Evolutionary conservation across 2,888 invertebrate species (phyloP).

Genomic region (Parascotia fuliginaria): DNA sequence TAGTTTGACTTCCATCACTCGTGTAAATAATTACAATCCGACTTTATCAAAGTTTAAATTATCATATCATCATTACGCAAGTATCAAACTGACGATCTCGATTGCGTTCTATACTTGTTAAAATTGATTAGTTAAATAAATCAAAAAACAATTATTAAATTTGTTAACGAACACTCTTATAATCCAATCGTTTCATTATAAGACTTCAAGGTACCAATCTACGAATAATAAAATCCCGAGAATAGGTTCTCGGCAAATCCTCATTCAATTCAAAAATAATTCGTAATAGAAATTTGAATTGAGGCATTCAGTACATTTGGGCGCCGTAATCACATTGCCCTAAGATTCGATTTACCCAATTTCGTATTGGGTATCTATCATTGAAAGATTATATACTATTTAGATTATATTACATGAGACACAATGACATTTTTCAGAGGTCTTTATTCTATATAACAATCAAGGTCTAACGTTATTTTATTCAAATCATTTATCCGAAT

Average conservation of each 20-base stretch:
- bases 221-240: conserved; percentile 56
- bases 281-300: conserved; percentile 59
- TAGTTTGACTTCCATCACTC: too few relatives aligned
- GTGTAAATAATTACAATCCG: too few relatives aligned
- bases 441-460: too few relatives aligned
- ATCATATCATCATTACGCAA: too few relatives aligned
- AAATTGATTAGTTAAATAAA: neutral
- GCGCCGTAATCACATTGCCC: conserved; percentile 53
- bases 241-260: conserved; percentile 54
- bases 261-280: conserved; percentile 58
- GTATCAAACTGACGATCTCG: too few relatives aligned
- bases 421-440: conserved; percentile 11
- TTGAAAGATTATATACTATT: conserved; percentile 44
- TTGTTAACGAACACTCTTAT: conserved; percentile 12
- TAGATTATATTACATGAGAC: conserved; percentile 24
- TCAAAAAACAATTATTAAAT: conserved; percentile 9
- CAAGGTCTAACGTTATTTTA: too few relatives aligned
- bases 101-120: neutral
- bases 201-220: conserved; percentile 31
- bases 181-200: conserved; percentile 18
- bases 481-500: too few relatives aligned
- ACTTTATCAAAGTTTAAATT: too few relatives aligned
- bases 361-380: conserved; percentile 37
- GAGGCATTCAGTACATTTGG: conserved; percentile 50
- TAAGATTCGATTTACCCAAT: conserved; percentile 59